Conservation (phyloP, 2,797 vertebrate genomes). For the Rhinatrema bivittatum region DNA sequence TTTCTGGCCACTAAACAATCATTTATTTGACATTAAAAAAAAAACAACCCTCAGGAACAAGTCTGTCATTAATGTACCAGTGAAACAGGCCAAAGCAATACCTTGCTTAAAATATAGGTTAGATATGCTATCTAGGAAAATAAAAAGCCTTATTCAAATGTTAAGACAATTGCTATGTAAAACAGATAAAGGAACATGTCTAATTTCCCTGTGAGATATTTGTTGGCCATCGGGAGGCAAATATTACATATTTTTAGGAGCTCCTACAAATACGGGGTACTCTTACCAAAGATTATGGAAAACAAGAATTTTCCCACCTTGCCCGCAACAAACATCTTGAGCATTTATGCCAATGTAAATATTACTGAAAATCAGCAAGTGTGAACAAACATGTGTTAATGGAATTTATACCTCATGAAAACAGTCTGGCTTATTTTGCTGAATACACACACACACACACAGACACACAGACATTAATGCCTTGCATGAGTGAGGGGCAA, state of each 20-base stretch:
- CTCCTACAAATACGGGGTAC: no score
- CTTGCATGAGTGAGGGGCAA: background rate
- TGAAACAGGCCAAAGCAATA: constrained; percentile 44
- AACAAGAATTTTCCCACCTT: constrained; percentile 32
- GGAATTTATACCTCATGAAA: constrained; percentile 25
- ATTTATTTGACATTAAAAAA: constrained; percentile 72
- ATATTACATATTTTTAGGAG: no score
- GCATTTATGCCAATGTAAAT: constrained; percentile 32
- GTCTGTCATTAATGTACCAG: constrained; percentile 59
- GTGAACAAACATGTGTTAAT: constrained; percentile 22
- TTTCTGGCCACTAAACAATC: constrained; percentile 74
- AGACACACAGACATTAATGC: constrained; percentile 8
- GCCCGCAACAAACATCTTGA: constrained; percentile 17
- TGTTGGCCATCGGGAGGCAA: constrained; percentile 22
- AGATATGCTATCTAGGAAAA: constrained; percentile 47
- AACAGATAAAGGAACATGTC: constrained; percentile 33
- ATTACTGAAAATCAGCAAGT: constrained; percentile 41
- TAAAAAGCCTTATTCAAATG: constrained; percentile 42
- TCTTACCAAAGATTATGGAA: no score
- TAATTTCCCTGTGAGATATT: constrained; percentile 29
- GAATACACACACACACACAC: constrained; percentile 15
- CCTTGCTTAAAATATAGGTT: constrained; percentile 38
- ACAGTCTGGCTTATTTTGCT: constrained; percentile 20
- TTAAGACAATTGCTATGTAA: constrained; percentile 30
- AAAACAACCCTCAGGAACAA: constrained; percentile 69